Evolutionary conservation across 1,140 invertebrate species (phyloP), one percentile per base, ranked within the genome.

Genomic region (Lordiphosa mommai): DNA sequence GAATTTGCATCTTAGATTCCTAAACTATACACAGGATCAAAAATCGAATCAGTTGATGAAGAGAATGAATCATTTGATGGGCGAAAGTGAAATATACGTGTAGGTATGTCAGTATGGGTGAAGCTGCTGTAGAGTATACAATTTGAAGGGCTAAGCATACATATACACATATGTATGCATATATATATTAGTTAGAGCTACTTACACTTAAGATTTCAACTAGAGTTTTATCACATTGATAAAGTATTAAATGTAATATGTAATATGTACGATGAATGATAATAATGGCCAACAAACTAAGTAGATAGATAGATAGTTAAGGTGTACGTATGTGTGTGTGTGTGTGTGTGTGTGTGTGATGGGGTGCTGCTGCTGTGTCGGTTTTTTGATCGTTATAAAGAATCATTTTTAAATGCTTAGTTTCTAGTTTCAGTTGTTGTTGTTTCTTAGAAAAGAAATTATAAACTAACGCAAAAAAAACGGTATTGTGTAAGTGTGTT

Each of bases 241-340:
- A 37, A 34, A 33, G 74, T 59, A 73, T 72, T 76, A 74, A 77
- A 52, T 50, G 60, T 57, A 77, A 77, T 27, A 43, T 43, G 10
- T 7, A 3, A 43, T 9, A 29, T 40, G 20, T 20, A 20, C 23
- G 23, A 27, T 27, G 23, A 27, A 27, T 27, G 23, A 27, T 27
- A 27, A 7, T 27, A 27, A 27, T 27, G 23, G 23, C 23, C 53
- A 67, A 65, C n/a, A 48, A 55, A 67, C 72, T 61, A 51, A 30
- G 13, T 52, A 64, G 64, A 77, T 38, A 32, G 8, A 51, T 49
- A 60, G 43, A 32, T 51, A 52, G 36, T 52, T 51, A 69, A 50
- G 16, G 56, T 43, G 40, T 48, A 53, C 38, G 27, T 41, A 14
- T 48, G 10, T 23, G 4, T 48, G 12, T 36, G n/a, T 59, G 7